phyloP scores from a whole-genome alignment of 2,888 invertebrate genomes.

The Leucoma salicis region DNA sequence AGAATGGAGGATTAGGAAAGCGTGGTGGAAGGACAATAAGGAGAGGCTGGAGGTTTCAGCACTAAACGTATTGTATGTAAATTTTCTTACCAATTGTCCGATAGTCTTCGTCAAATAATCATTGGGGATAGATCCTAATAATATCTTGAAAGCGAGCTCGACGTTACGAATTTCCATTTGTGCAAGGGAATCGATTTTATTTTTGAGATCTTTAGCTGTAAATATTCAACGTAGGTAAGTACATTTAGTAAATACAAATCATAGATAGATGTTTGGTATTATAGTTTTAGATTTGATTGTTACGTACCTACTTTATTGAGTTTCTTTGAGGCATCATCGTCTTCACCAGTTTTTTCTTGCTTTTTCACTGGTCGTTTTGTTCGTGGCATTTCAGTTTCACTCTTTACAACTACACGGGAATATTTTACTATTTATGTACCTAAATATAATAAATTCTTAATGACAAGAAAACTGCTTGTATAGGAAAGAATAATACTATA shows the following conservation, averaged over 20 bases:
- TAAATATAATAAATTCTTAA: too few species aligned
- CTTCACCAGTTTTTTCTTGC: conserved; percentile 52
- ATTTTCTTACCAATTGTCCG: conserved; percentile 64
- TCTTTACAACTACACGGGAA: too few species aligned
- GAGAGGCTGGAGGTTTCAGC: too few species aligned
- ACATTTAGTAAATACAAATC: not conserved
- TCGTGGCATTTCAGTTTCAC: conserved; percentile 66
- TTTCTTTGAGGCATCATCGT: conserved; percentile 56
- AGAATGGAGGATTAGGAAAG: too few species aligned
- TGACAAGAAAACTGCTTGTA: too few species aligned
- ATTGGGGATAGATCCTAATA: conserved; percentile 51
- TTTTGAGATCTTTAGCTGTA: conserved; percentile 59
- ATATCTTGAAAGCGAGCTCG: conserved; percentile 63
- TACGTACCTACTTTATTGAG: conserved; percentile 56
- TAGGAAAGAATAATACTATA: not conserved
- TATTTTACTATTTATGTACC: too few species aligned
- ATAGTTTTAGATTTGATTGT: not conserved
- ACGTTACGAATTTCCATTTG: conserved; percentile 56
- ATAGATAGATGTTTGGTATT: too few species aligned
- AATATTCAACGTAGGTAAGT: conserved; percentile 6
- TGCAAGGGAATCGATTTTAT: conserved; percentile 48
- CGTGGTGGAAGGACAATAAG: too few species aligned
- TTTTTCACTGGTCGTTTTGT: conserved; percentile 66
- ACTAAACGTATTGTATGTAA: too few species aligned
- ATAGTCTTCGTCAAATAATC: conserved; percentile 59